Conservation (phyloP, 2,888 invertebrate species). For the Himalopsyche japonica region DNA sequence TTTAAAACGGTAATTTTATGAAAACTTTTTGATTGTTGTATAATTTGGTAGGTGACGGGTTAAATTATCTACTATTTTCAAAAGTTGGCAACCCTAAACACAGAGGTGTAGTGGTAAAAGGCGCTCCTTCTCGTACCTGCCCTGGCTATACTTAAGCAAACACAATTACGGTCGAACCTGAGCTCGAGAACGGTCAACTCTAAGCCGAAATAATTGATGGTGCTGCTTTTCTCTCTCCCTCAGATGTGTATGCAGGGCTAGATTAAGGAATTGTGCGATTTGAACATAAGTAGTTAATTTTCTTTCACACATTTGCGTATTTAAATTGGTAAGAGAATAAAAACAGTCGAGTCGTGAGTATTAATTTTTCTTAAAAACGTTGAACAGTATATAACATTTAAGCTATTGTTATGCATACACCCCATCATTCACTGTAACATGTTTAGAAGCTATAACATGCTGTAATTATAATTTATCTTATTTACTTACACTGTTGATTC, state of each 20-base stretch:
- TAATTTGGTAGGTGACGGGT: not conserved
- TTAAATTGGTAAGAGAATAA: no score
- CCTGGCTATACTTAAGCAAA: constrained; percentile 13
- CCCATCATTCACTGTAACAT: no score
- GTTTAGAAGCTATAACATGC: no score
- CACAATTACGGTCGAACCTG: constrained; percentile 17
- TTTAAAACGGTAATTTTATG: no score
- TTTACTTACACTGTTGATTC: no score
- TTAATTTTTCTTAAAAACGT: no score
- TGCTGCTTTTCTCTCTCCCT: constrained; percentile 6
- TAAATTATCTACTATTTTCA: not conserved
- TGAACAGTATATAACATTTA: no score
- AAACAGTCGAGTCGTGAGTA: no score
- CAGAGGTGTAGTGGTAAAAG: not conserved
- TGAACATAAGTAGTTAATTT: not conserved
- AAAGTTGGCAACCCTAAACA: constrained; percentile 3
- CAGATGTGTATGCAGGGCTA: not conserved
- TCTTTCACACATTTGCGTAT: not conserved
- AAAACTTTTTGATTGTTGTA: no score
- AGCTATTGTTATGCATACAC: no score
- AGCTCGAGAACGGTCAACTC: constrained; percentile 12
- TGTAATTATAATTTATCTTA: no score
- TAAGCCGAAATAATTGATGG: constrained; percentile 25
- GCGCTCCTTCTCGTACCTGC: not conserved
- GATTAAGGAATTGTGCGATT: not conserved